Evolutionary conservation across 37 sponge, comb jelly and placozoan genomes (phyloP).

Genomic region (Oopsacas minuta): DNA sequence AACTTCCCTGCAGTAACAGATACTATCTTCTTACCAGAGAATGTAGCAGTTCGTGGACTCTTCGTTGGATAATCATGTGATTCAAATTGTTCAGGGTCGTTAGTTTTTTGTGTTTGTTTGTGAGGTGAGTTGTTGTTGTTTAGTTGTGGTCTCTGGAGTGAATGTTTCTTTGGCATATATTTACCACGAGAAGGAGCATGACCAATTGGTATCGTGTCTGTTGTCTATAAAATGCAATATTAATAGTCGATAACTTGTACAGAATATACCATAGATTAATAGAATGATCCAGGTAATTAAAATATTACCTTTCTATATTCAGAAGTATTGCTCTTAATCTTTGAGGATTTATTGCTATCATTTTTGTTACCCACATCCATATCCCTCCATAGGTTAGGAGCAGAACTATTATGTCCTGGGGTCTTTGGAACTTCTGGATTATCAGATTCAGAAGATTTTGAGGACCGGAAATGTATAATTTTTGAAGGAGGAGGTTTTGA

Average conservation of each 20-base stretch:
- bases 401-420: neutral
- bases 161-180: slow-evolving; percentile 5
- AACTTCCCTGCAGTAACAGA: neutral
- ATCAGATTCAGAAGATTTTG: neutral
- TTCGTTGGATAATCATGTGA: no score
- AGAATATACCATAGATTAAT: no score
- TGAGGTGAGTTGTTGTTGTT: neutral
- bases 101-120: neutral
- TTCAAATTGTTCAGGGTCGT: neutral
- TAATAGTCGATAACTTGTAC: neutral
- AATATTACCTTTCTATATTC: neutral
- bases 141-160: no score
- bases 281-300: no score
- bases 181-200: neutral
- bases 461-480: neutral
- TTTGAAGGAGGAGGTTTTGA: neutral
- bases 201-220: neutral
- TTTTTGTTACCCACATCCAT: neutral
- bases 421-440: neutral
- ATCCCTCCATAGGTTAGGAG: neutral
- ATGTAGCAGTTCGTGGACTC: no score
- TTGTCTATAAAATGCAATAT: neutral
- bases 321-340: neutral
- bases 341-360: neutral
- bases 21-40: neutral